Conservation (phyloP, 2,113 vertebrate species). For the Leuciscus idus region DNA sequence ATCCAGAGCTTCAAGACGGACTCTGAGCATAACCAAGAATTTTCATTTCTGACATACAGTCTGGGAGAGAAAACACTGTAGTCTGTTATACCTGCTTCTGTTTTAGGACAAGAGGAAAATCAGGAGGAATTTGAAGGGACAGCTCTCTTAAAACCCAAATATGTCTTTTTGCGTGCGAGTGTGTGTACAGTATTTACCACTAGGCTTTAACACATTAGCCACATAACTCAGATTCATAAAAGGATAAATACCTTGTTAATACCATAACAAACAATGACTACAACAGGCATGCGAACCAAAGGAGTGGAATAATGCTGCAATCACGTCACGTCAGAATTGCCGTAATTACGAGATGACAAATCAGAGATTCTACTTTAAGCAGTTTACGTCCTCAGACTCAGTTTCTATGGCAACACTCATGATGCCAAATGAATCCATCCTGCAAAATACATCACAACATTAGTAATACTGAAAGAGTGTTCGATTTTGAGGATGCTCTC, state of each 20-base stretch:
- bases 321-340: background rate
- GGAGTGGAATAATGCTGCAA: background rate
- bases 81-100: background rate
- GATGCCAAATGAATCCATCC: background rate
- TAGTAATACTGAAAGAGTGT: background rate
- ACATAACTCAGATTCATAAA: background rate
- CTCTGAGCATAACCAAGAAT: background rate
- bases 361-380: background rate
- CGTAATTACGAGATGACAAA: background rate
- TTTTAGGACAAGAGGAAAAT: background rate
- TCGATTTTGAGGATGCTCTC: background rate
- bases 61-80: background rate
- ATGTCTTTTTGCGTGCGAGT: background rate
- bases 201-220: background rate
- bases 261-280: background rate
- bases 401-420: background rate
- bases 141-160: background rate
- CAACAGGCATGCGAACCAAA: background rate
- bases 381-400: background rate
- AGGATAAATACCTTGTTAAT: background rate
- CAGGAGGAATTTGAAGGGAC: background rate
- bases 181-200: background rate
- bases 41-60: constrained; percentile 12
- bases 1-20: constrained; percentile 2
- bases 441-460: background rate